A percentile compares a stretch with the other conserved stretches of the same genome.
These are phyloP conservation scores for Tretioscincus oriximinensis DNA, from an alignment of 2,113 vertebrate species.

Conservation along the genomic window DNA sequence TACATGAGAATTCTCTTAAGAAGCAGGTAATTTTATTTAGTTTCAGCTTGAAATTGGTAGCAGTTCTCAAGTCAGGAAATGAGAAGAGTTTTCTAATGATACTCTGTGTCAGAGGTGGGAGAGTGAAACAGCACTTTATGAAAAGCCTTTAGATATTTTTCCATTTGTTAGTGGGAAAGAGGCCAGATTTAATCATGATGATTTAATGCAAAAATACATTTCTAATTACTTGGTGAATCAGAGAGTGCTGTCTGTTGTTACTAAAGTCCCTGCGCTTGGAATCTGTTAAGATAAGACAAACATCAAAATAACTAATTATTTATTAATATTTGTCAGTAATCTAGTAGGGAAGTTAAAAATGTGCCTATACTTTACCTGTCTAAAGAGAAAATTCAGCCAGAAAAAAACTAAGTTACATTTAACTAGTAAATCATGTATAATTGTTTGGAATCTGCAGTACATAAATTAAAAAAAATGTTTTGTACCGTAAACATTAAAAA, in stretches of 20 bases:
- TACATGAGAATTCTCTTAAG: not conserved
- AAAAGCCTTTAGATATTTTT: not conserved
- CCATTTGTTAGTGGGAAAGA: not conserved
- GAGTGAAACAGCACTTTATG: not conserved
- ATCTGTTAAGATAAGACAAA: not conserved
- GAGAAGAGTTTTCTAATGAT: not conserved
- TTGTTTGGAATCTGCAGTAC: too few relatives aligned
- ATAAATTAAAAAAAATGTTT: not conserved
- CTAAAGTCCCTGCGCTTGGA: not conserved
- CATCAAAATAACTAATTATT: not conserved
- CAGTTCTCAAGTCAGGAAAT: not conserved
- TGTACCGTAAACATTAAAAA: not conserved
- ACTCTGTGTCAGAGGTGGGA: not conserved
- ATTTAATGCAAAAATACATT: not conserved
- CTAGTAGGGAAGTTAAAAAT: not conserved
- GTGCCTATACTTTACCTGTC: not conserved
- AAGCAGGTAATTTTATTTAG: not conserved
- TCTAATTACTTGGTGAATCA: not conserved
- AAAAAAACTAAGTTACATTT: not conserved
- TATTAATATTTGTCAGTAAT: slow-evolving; percentile 1
- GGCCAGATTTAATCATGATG: not conserved
- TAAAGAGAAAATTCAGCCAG: not conserved
- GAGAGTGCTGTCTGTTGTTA: not conserved
- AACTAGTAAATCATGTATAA: too few relatives aligned
- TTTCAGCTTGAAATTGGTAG: not conserved